Percentiles rank a stretch among this genome's conserved stretches.
Evolutionary conservation across 92 coral and sea anemone species (phyloP).

Genomic region (Porites lobata): DNA sequence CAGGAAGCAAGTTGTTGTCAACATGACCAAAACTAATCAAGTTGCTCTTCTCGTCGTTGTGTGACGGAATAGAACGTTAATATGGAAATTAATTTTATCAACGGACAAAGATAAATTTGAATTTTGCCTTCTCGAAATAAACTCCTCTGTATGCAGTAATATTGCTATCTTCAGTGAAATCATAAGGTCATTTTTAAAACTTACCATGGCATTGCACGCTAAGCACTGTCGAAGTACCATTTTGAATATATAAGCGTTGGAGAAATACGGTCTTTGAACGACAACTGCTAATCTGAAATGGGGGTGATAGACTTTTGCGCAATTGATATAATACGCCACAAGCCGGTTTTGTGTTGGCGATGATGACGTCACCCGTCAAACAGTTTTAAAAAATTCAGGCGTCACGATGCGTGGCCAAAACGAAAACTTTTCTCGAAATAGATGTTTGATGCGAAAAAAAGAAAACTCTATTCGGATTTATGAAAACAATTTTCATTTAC

Average conservation of each 20-base stretch:
- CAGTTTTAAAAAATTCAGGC: background rate
- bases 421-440: background rate
- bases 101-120: slow-evolving; percentile 21
- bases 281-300: slow-evolving; percentile 31
- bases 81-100: slow-evolving; percentile 11
- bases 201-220: slow-evolving; percentile 55
- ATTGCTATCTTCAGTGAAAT: background rate
- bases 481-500: background rate
- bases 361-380: slow-evolving; percentile 45
- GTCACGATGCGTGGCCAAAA: slow-evolving; percentile 7
- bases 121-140: slow-evolving; percentile 4
- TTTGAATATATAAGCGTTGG: slow-evolving; percentile 5
- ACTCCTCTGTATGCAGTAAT: background rate
- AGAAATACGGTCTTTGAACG: background rate
- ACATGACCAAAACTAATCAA: background rate
- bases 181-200: background rate
- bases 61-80: slow-evolving; percentile 39
- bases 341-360: slow-evolving; percentile 52
- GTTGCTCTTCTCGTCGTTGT: slow-evolving; percentile 9
- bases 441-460: background rate
- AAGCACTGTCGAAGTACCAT: slow-evolving; percentile 54
- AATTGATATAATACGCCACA: slow-evolving; percentile 52
- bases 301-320: slow-evolving; percentile 21
- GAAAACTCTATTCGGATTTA: background rate
- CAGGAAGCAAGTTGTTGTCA: background rate